Conservation (phyloP, 1,140 invertebrate species). For the Tetramorium alpestre region DNA sequence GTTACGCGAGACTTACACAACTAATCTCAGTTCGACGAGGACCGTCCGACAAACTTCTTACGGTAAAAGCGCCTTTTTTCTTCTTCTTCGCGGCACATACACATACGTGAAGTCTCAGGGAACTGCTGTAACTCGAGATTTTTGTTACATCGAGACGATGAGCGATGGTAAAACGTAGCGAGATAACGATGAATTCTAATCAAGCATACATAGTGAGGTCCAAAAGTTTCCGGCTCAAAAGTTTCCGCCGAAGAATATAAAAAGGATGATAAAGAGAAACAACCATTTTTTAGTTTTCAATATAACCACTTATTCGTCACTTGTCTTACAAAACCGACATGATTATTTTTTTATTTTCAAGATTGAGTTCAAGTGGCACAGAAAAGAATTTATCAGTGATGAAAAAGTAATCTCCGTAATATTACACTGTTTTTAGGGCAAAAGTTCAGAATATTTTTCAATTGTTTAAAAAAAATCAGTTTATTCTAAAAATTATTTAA, state of each 20-base stretch:
- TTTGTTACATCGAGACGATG: conserved; percentile 6
- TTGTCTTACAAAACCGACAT: background rate
- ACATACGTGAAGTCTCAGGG: background rate
- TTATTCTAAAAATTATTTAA: too few species aligned
- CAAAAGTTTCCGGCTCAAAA: background rate
- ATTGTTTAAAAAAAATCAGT: too few species aligned
- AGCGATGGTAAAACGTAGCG: background rate
- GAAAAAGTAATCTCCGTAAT: background rate
- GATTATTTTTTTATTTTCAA: background rate
- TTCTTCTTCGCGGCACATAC: conserved; percentile 15
- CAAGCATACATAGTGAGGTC: background rate
- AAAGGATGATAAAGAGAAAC: background rate
- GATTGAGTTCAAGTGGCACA: background rate
- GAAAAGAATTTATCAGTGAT: background rate
- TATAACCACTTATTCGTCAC: background rate
- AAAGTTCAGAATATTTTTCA: too few species aligned
- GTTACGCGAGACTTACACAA: conserved; percentile 43
- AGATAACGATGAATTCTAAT: background rate
- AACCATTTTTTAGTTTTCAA: background rate
- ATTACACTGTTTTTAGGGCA: too few species aligned
- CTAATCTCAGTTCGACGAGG: conserved; percentile 53
- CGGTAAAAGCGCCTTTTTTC: background rate
- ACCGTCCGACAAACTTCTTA: conserved; percentile 28
- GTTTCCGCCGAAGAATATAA: background rate
- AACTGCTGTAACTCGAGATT: conserved; percentile 1